Conservation (phyloP, 2,888 invertebrate genomes). For the Pammene aurita region DNA sequence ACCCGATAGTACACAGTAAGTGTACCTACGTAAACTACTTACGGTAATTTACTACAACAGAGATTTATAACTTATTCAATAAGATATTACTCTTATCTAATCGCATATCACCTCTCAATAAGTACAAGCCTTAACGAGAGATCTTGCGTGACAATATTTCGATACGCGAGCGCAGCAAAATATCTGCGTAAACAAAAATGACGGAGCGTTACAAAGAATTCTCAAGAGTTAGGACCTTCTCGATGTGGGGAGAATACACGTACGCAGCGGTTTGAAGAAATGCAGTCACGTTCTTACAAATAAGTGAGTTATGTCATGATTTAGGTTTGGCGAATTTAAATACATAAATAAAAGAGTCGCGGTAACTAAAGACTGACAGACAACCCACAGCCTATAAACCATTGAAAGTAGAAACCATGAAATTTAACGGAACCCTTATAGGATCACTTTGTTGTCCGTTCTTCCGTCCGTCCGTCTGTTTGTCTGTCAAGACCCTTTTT, state of each 20-base stretch:
- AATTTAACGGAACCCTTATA: no score
- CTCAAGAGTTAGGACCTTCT: background rate
- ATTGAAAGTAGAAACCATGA: no score
- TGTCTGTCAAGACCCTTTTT: no score
- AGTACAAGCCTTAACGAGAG: constrained; percentile 9
- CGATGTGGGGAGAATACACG: background rate
- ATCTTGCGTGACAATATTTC: constrained; percentile 31
- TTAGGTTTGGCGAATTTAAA: background rate
- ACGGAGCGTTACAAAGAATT: background rate
- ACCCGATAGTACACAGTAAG: no score
- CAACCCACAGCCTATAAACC: no score
- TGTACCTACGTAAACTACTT: no score
- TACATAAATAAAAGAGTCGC: no score
- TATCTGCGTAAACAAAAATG: background rate
- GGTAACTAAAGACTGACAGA: no score
- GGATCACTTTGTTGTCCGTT: no score
- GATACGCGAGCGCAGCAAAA: constrained; percentile 18
- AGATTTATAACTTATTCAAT: background rate
- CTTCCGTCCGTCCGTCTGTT: no score
- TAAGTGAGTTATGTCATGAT: constrained; percentile 15
- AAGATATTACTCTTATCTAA: constrained; percentile 9
- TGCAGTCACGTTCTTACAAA: constrained; percentile 19
- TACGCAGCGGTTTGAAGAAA: constrained; percentile 18
- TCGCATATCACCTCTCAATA: background rate
- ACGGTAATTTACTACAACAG: no score